These are phyloP conservation scores for Zootermopsis nevadensis DNA, from an alignment of 2,888 invertebrate genomes.

Conservation along the genomic window DNA sequence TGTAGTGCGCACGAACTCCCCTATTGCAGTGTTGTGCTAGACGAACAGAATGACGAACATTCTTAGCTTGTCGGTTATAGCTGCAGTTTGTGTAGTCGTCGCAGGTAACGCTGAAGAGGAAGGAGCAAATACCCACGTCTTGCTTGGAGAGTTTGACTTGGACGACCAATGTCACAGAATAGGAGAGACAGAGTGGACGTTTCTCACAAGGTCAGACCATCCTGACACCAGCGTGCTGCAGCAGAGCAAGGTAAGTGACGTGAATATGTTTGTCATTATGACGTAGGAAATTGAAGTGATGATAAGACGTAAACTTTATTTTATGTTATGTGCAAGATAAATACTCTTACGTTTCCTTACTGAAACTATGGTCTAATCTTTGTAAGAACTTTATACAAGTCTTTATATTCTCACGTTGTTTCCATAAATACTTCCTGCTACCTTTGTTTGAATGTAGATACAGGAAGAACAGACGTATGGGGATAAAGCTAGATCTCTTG, in stretches of 20 bases:
- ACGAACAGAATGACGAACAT: background rate
- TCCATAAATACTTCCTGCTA: background rate
- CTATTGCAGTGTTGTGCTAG: background rate
- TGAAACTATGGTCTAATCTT: no score
- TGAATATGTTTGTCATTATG: no score
- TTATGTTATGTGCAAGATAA: no score
- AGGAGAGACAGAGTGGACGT: background rate
- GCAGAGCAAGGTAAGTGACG: no score
- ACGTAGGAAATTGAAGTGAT: no score
- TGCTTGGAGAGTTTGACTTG: background rate
- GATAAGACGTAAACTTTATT: no score
- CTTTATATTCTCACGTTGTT: background rate
- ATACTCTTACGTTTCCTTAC: no score
- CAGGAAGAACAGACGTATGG: conserved; percentile 12
- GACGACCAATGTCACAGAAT: background rate
- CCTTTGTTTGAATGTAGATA: conserved; percentile 2
- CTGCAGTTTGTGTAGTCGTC: background rate
- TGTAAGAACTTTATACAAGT: no score
- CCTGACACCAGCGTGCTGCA: no score
- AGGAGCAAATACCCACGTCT: background rate
- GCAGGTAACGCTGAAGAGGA: background rate
- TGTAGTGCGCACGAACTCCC: background rate
- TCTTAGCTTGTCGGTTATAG: background rate
- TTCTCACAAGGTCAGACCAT: background rate
- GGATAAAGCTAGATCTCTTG: background rate